A percentile compares a stretch with the other conserved stretches of the same genome.
Evolutionary conservation across 2,888 invertebrate species (phyloP).

Genomic region (Xestia xanthographa): DNA sequence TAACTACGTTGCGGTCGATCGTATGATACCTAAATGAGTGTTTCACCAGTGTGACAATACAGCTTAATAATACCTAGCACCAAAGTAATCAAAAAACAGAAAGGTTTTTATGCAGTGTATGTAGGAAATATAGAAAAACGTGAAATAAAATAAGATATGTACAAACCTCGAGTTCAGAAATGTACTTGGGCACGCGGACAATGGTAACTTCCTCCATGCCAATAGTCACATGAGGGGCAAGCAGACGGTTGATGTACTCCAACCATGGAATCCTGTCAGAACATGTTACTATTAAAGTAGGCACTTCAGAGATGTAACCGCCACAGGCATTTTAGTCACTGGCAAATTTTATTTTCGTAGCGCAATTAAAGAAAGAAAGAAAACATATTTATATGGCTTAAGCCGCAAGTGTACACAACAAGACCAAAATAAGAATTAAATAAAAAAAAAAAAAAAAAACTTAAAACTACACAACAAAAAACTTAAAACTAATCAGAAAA

Average conservation of each 20-base stretch:
- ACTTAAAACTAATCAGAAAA: too few species aligned
- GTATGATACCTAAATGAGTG: background rate
- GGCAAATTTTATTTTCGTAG: background rate
- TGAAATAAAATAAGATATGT: background rate
- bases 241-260: constrained; percentile 95
- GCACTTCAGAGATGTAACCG: too few species aligned
- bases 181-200: constrained; percentile 95
- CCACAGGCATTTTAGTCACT: background rate
- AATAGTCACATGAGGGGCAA: constrained; percentile 92
- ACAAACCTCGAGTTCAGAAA: constrained; percentile 92
- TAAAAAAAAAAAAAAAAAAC: too few species aligned
- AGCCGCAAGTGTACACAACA: too few species aligned
- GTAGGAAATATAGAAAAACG: background rate
- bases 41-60: background rate
- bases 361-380: too few species aligned
- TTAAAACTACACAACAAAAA: too few species aligned
- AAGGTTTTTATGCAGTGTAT: background rate
- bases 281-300: background rate
- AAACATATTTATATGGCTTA: too few species aligned
- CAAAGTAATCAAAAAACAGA: background rate
- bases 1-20: too few species aligned
- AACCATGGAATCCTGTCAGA: constrained; percentile 93
- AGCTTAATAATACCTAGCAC: background rate
- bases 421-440: too few species aligned
- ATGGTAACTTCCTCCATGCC: constrained; percentile 94